Evolutionary conservation across 2,113 vertebrate species (phyloP).

Genomic region (Lethenteron camtschaticum): DNA sequence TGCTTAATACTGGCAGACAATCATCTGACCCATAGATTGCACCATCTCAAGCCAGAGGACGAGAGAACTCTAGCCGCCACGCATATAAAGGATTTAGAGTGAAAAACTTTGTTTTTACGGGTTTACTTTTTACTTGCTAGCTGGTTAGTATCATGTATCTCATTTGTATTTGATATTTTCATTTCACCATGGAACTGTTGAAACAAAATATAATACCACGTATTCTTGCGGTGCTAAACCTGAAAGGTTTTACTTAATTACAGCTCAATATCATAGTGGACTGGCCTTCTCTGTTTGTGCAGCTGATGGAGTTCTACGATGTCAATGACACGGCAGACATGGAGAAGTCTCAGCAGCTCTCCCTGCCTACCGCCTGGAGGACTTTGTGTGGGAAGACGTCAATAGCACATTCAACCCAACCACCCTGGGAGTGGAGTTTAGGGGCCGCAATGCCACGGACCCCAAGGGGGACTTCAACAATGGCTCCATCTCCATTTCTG

Average conservation of each 20-base stretch:
- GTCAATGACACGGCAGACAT: conserved; percentile 14
- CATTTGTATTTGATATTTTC: no score
- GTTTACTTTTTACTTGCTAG: no score
- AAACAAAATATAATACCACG: not conserved
- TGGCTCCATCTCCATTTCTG: conserved; percentile 26
- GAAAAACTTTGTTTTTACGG: no score
- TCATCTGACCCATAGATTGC: no score
- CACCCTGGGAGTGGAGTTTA: conserved; percentile 20
- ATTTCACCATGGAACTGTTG: no score
- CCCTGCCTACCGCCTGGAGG: conserved; percentile 33
- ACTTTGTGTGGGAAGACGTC: conserved; percentile 35
- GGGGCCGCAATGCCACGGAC: conserved; percentile 12
- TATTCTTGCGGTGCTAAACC: not conserved
- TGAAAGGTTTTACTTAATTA: not conserved
- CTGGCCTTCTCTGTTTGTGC: not conserved
- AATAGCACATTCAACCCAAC: conserved; percentile 19
- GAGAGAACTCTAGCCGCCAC: no score
- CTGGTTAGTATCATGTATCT: no score
- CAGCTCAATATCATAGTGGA: not conserved
- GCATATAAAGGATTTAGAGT: no score
- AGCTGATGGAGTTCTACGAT: conserved; percentile 53
- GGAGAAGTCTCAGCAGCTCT: conserved; percentile 14
- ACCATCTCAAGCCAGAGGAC: no score
- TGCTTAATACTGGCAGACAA: no score
- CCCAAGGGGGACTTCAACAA: conserved; percentile 14